A percentile compares a stretch with the other conserved stretches of the same genome.
These are phyloP conservation scores for Phoeniculus purpureus DNA, from an alignment of 2,797 vertebrate species.

Conservation along the genomic window DNA sequence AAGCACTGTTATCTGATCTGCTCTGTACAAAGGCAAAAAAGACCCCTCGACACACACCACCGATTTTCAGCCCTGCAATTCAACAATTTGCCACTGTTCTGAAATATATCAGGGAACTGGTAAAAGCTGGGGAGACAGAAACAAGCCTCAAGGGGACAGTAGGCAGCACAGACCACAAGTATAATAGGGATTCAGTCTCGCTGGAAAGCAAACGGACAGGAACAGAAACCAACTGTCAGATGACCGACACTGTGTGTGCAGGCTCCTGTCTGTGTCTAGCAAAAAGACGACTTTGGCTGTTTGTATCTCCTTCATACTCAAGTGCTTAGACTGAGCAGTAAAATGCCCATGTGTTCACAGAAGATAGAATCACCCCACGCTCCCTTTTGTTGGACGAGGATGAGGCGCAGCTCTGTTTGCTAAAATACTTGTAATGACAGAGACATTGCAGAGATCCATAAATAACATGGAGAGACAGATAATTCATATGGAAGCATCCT, in stretches of 20 bases:
- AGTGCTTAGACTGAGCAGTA: neutral
- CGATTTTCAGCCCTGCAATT: accelerated
- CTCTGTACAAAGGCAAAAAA: neutral
- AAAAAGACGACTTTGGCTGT: neutral
- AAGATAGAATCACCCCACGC: neutral
- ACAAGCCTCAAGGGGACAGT: neutral
- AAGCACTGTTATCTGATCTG: conserved; percentile 63
- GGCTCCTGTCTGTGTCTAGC: neutral
- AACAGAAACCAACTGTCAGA: neutral
- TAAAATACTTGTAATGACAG: neutral
- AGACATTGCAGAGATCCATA: neutral
- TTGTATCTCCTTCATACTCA: neutral
- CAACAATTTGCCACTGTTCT: neutral
- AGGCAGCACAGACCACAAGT: neutral
- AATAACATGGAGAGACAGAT: neutral
- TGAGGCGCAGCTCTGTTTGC: neutral
- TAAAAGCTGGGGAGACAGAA: neutral
- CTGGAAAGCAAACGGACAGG: neutral
- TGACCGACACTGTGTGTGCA: neutral
- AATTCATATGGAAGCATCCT: neutral
- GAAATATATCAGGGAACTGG: neutral
- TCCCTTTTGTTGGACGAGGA: neutral
- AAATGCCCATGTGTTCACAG: neutral
- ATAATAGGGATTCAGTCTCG: neutral
- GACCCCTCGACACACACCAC: neutral